Evolutionary conservation across 2,797 vertebrate species (phyloP).

Genomic region (Cirrhinus mrigala): DNA sequence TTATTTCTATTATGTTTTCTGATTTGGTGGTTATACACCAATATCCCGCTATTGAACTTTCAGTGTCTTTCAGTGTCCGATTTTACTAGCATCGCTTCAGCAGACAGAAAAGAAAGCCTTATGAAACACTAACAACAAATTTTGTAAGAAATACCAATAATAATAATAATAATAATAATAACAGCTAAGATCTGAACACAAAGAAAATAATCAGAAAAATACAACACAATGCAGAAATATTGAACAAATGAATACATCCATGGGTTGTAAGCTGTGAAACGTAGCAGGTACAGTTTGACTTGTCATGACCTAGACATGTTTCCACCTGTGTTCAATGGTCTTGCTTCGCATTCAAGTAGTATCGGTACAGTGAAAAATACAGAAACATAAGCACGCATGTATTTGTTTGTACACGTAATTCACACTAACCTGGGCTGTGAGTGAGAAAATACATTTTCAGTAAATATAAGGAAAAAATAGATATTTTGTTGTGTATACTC

Average conservation of each 20-base stretch:
- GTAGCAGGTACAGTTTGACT: slow-evolving; percentile 74
- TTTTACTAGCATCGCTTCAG: slow-evolving; percentile 51
- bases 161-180: slow-evolving; percentile 42
- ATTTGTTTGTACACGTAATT: slow-evolving; percentile 36
- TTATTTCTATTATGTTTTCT: slow-evolving; percentile 24
- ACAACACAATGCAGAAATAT: slow-evolving; percentile 50
- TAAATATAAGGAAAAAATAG: slow-evolving; percentile 36
- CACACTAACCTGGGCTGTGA: slow-evolving; percentile 37
- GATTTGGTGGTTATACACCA: slow-evolving; percentile 56
- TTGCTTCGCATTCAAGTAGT: slow-evolving; percentile 82
- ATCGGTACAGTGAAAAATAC: slow-evolving; percentile 79
- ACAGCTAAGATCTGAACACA: slow-evolving; percentile 67
- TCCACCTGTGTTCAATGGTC: slow-evolving; percentile 81
- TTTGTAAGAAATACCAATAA: slow-evolving; percentile 58
- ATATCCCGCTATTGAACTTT: slow-evolving; percentile 71
- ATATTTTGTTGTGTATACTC: neutral
- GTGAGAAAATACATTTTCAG: slow-evolving; percentile 43
- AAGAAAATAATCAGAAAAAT: slow-evolving; percentile 58
- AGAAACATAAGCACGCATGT: slow-evolving; percentile 51
- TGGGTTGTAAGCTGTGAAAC: slow-evolving; percentile 68
- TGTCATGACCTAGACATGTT: slow-evolving; percentile 69
- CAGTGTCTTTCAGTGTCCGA: slow-evolving; percentile 63
- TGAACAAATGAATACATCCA: slow-evolving; percentile 37
- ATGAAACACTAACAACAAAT: slow-evolving; percentile 62
- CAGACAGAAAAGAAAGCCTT: slow-evolving; percentile 58